Evolutionary conservation across 2,797 vertebrate species (phyloP).

Genomic region (Octomys mimax): DNA sequence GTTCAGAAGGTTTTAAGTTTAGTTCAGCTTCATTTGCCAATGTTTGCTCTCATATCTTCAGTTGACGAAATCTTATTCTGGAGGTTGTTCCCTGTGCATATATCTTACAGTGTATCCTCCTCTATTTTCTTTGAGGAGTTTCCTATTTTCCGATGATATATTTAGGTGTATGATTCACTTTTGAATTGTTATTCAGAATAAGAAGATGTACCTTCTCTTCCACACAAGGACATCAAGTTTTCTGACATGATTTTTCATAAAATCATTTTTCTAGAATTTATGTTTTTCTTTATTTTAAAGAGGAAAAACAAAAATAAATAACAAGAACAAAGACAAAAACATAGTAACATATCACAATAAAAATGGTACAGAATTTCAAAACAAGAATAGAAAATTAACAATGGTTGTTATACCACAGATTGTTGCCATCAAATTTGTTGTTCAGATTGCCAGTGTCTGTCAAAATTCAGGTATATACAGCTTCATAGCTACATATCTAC

Average conservation of each 20-base stretch:
- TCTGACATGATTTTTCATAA: not conserved
- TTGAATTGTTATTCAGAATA: not conserved
- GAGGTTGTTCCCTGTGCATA: too few species aligned
- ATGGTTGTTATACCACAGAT: too few species aligned
- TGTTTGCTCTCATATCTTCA: not conserved
- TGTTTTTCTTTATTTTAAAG: not conserved
- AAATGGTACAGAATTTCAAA: too few species aligned
- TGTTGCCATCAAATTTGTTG: too few species aligned
- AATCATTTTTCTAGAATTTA: not conserved
- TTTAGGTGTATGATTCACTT: not conserved
- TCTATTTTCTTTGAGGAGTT: not conserved
- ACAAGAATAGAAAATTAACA: too few species aligned
- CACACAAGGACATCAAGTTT: not conserved
- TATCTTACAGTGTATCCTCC: not conserved
- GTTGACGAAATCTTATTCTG: not conserved
- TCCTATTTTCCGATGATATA: not conserved
- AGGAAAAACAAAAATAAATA: too few species aligned
- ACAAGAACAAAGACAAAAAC: too few species aligned
- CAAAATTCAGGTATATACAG: not conserved
- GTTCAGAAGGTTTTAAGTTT: not conserved
- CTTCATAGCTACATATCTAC: not conserved
- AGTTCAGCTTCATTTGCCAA: not conserved
- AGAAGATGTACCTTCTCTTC: not conserved
- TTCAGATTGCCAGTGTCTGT: not conserved
- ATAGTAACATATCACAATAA: too few species aligned